Conservation (phyloP, 2,797 vertebrate species). For the Emydoidea blandingii region DNA sequence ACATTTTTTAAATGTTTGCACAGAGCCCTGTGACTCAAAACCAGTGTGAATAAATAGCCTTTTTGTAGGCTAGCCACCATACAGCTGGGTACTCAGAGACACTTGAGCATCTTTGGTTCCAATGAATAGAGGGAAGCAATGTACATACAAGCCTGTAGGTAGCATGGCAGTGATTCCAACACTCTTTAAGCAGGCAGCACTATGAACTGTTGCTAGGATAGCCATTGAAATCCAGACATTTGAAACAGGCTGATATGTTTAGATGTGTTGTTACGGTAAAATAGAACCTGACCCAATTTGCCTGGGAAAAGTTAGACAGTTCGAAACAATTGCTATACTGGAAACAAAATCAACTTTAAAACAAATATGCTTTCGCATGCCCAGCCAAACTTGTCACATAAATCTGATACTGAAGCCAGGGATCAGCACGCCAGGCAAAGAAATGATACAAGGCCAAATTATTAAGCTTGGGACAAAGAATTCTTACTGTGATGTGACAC, state of each 20-base stretch:
- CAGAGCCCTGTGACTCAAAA: no score
- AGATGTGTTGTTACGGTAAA: neutral
- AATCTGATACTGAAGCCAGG: neutral
- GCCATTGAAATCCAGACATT: neutral
- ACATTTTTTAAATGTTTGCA: neutral
- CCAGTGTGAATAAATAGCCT: neutral
- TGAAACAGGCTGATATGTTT: accelerated
- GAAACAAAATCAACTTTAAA: neutral
- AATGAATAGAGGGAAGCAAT: neutral
- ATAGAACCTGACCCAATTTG: accelerated
- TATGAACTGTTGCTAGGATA: no score
- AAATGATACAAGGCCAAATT: neutral
- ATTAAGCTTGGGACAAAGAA: neutral
- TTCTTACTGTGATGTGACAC: no score
- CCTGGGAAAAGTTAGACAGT: neutral
- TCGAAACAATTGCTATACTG: neutral
- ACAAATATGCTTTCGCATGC: neutral
- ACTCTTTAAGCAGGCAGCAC: neutral
- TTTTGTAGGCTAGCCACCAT: neutral
- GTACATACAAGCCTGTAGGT: neutral
- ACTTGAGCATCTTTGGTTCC: neutral
- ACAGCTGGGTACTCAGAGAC: neutral
- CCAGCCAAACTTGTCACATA: neutral
- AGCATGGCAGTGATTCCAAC: neutral
- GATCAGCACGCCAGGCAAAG: neutral